Conservation (phyloP, 2,888 invertebrate species). For the Himalopsyche tibetana region DNA sequence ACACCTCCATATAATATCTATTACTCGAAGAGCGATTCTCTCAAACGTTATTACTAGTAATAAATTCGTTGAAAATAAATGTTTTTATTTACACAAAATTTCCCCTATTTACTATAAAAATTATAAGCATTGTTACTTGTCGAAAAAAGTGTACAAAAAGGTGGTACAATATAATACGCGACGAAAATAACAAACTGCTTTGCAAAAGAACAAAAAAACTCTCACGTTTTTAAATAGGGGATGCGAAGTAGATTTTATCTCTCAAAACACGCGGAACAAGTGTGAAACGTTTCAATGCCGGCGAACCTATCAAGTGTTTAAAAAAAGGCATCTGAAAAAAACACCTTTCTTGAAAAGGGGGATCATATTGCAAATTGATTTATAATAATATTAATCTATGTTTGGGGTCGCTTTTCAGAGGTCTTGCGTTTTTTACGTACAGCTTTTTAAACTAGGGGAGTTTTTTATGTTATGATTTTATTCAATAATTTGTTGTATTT, state of each 20-base stretch:
- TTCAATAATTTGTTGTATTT: background rate
- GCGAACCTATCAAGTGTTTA: conserved; percentile 22
- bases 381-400: conserved; percentile 21
- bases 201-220: conserved; percentile 38
- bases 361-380: conserved; percentile 47
- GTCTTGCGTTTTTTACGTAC: background rate
- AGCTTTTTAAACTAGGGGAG: background rate
- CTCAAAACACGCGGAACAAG: conserved; percentile 49
- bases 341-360: conserved; percentile 47
- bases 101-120: too few species aligned
- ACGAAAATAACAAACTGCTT: background rate
- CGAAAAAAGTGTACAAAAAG: background rate
- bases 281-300: conserved; percentile 51
- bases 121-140: too few species aligned
- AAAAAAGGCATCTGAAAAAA: conserved; percentile 52
- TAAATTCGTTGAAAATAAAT: too few species aligned
- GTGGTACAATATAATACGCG: background rate
- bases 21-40: too few species aligned
- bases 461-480: background rate
- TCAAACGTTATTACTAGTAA: too few species aligned
- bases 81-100: too few species aligned
- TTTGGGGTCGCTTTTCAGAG: conserved; percentile 46
- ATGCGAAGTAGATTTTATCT: conserved; percentile 31
- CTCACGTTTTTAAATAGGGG: conserved; percentile 53
- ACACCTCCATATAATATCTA: too few species aligned